Percentiles rank a stretch among this genome's conserved stretches.
Evolutionary conservation across 2,797 vertebrate species (phyloP).

Genomic region (Scolopax rusticola): DNA sequence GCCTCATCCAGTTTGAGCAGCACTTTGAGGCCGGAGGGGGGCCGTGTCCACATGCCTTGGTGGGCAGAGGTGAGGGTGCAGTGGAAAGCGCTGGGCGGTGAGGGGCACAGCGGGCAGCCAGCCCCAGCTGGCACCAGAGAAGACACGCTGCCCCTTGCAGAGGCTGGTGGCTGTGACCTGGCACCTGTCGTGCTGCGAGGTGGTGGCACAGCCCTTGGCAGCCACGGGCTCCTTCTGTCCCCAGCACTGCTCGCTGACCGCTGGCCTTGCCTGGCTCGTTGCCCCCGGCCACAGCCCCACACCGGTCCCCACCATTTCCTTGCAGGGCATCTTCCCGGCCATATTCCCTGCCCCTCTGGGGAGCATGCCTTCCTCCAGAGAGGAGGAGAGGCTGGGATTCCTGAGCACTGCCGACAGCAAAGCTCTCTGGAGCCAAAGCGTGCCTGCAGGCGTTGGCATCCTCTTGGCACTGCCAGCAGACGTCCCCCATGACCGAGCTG

Average conservation of each 20-base stretch:
- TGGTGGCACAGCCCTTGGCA: background rate
- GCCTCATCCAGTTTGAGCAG: background rate
- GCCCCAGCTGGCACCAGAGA: accelerated
- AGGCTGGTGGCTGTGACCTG: background rate
- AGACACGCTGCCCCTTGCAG: accelerated
- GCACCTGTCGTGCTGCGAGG: background rate
- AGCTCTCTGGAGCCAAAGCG: background rate
- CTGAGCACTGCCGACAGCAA: background rate
- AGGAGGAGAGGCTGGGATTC: background rate
- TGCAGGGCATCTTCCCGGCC: background rate
- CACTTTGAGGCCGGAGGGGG: background rate
- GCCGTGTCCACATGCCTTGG: accelerated
- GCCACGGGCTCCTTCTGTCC: background rate
- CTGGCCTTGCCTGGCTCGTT: background rate
- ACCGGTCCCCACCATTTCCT: background rate
- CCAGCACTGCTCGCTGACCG: background rate
- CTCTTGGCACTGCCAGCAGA: background rate
- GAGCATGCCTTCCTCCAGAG: background rate
- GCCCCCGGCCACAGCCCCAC: background rate
- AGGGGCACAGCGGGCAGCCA: background rate
- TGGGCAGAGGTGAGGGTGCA: background rate
- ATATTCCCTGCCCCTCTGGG: accelerated
- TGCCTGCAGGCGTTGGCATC: background rate
- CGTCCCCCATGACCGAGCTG: accelerated
- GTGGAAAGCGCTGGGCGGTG: accelerated